Evolutionary conservation across 1,140 invertebrate genomes (phyloP).

Genomic region (Stegodyphus mimosarum): DNA sequence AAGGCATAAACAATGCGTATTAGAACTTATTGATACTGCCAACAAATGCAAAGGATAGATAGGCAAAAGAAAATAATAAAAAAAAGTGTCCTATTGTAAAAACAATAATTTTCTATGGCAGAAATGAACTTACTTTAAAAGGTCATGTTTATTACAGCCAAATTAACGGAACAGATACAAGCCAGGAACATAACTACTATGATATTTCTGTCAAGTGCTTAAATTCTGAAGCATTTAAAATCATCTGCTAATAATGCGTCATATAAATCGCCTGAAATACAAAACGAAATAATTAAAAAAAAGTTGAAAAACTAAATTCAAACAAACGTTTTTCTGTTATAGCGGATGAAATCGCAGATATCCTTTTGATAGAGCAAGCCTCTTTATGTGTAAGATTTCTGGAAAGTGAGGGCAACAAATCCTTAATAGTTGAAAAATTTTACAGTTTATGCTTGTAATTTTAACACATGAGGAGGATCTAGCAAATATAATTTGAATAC

Average conservation of each 20-base stretch:
- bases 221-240: slow-evolving; percentile 35
- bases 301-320: slow-evolving; percentile 1
- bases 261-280: neutral
- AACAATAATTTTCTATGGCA: too few species aligned
- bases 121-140: too few species aligned
- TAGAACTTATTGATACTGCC: too few species aligned
- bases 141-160: neutral
- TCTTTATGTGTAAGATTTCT: slow-evolving; percentile 22
- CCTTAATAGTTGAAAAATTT: slow-evolving; percentile 1
- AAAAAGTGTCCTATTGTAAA: too few species aligned
- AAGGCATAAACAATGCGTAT: too few species aligned
- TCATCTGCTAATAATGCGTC: slow-evolving; percentile 14
- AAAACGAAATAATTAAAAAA: slow-evolving; percentile 15
- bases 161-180: neutral
- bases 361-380: neutral
- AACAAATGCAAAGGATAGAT: too few species aligned
- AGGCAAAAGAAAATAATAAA: too few species aligned
- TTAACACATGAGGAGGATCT: neutral
- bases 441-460: slow-evolving; percentile 4
- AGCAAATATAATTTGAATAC: too few species aligned
- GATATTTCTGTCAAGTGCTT: slow-evolving; percentile 18
- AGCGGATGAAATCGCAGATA: slow-evolving; percentile 8
- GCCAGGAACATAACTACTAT: neutral
- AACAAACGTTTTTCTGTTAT: slow-evolving; percentile 10
- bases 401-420: slow-evolving; percentile 17